Evolutionary conservation across 2,797 vertebrate species (phyloP).

Genomic region (Xiphorhynchus erythropygius): DNA sequence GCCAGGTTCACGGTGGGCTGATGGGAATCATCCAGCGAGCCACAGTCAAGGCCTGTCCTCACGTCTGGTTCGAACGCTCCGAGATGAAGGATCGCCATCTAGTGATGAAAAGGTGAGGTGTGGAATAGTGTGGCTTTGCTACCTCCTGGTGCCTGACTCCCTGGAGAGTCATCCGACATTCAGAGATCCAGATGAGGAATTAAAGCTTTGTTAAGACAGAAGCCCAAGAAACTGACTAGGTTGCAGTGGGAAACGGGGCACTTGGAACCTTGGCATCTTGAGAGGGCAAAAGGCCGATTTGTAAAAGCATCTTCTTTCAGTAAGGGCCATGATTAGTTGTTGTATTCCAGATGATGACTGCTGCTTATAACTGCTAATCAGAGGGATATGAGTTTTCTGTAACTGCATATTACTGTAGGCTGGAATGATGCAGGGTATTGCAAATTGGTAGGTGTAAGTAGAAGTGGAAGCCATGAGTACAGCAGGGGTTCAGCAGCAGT

Average conservation of each 20-base stretch:
- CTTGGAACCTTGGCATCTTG: neutral
- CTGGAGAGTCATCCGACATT: accelerated
- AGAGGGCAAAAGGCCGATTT: neutral
- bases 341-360: neutral
- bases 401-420: neutral
- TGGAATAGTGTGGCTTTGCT: neutral
- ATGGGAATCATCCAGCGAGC: conserved; percentile 94
- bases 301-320: neutral
- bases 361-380: neutral
- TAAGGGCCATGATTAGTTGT: neutral
- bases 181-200: neutral
- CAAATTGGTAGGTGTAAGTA: neutral
- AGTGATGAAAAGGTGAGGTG: conserved; percentile 87
- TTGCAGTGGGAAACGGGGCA: neutral
- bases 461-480: neutral
- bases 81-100: conserved; percentile 92
- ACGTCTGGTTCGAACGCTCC: conserved; percentile 95
- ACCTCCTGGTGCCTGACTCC: neutral
- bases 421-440: neutral
- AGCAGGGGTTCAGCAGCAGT: neutral
- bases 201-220: neutral
- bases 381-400: neutral
- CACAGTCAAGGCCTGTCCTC: conserved; percentile 90
- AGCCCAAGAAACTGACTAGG: neutral
- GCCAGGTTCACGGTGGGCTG: conserved; percentile 91